These are phyloP conservation scores for Nymphalis urticae DNA, from an alignment of 2,888 invertebrate genomes.

Conservation along the genomic window DNA sequence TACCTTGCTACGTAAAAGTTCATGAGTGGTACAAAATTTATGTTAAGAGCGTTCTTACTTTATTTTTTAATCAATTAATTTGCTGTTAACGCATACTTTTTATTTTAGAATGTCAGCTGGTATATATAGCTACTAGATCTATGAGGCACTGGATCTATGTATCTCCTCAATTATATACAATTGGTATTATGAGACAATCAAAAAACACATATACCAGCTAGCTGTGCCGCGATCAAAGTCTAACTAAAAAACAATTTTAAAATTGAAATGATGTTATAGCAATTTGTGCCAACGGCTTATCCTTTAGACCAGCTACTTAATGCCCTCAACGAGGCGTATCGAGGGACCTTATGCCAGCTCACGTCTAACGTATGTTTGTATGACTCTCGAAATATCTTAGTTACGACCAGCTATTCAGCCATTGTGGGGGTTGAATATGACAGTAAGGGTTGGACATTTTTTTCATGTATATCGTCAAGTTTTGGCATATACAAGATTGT, in stretches of 20 bases:
- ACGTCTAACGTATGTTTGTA: constrained; percentile 61
- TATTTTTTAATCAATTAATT: neutral
- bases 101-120: no score
- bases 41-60: constrained; percentile 1
- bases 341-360: constrained; percentile 55
- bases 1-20: constrained; percentile 64
- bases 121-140: no score
- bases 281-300: constrained; percentile 17
- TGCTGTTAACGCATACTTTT: neutral
- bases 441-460: constrained; percentile 30
- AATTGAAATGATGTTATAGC: no score
- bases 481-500: constrained; percentile 36
- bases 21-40: constrained; percentile 43
- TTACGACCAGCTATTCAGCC: constrained; percentile 53
- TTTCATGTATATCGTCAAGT: constrained; percentile 31
- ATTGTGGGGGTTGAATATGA: constrained; percentile 41
- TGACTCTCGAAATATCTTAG: constrained; percentile 62
- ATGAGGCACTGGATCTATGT: no score
- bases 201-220: no score
- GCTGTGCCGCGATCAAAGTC: neutral
- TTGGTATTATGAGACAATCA: no score
- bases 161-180: no score
- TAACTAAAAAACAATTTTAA: no score
- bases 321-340: constrained; percentile 60
- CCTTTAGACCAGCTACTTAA: constrained; percentile 50